Evolutionary conservation across 2,888 invertebrate genomes (phyloP), one percentile per base, ranked within the genome.

Genomic region (Apamea sordens): DNA sequence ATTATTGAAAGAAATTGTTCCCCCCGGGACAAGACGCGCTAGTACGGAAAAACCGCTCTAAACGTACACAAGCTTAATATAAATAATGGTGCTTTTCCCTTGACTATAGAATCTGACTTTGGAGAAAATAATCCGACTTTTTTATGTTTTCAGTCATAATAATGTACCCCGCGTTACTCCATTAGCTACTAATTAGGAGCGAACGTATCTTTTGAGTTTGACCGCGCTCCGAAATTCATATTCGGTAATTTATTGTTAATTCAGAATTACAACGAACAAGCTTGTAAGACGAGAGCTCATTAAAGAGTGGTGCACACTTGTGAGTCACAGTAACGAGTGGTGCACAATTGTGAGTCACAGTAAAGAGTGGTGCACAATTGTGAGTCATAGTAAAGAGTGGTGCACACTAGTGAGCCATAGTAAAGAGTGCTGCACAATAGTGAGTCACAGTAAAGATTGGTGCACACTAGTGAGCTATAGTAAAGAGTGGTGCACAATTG

Each of bases 1-100:
- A 94, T 94, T 94, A 94, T 94, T 94, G 92, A 93, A 94, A 92
- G 93, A 93, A 92, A 94, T 91, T 92, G 91, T 91, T 92, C 86
- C 91, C 92, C 91, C 76, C 84, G 88, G 90, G 92, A 90, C 83
- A 81, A 82, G 73, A 59, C 32, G 56, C 10, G 21, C 44, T n/a
- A 15, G 73, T 81, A 82, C 70, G 77, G 83, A 53, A 90, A 87
- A 83, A 76, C 86, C 82, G 79, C 74, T 87, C 83, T 83, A 87
- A 88, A 41, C 64, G 68, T 76, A 53, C 64, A 71, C 71, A 41
- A 76, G 32, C 71, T 79, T 81, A 61, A 76, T 80, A 73, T 50
- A 76, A 77, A 83, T 83, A 86, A 82, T 68, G 86, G 50, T 75
- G 84, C 47, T 76, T 83, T 88, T 90, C 74, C 77, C 79, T 79